Percentiles rank a stretch among this genome's conserved stretches.
These are phyloP conservation scores for Dynastes maya DNA, from an alignment of 2,888 invertebrate genomes.

Conservation along the genomic window DNA sequence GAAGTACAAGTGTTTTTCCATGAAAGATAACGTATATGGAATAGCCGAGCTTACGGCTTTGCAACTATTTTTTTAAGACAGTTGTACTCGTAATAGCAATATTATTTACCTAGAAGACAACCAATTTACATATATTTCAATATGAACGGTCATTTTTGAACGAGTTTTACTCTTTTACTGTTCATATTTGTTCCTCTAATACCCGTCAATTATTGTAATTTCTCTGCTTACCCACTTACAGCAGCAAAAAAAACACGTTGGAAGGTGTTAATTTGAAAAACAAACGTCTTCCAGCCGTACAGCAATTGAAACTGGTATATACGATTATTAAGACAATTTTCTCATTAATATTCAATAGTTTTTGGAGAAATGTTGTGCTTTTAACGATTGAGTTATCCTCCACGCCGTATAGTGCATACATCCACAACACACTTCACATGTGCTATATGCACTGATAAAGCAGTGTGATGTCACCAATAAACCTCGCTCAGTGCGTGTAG, in stretches of 20 bases:
- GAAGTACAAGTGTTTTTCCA: not conserved
- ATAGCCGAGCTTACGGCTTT: not conserved
- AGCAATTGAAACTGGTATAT: constrained; percentile 31
- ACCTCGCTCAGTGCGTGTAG: constrained; percentile 40
- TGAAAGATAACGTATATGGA: not conserved
- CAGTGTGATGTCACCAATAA: constrained; percentile 43
- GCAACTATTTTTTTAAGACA: constrained; percentile 1
- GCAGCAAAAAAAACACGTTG: constrained; percentile 36
- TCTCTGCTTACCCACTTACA: constrained; percentile 10
- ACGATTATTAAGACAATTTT: constrained; percentile 44
- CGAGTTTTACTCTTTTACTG: constrained; percentile 28
- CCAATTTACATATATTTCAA: constrained; percentile 44
- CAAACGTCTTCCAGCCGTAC: constrained; percentile 31
- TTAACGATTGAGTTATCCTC: constrained; percentile 37
- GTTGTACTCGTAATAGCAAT: not conserved
- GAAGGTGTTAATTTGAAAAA: constrained; percentile 46
- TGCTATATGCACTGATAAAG: constrained; percentile 44
- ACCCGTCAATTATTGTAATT: constrained; percentile 39
- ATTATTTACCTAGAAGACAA: constrained; percentile 19
- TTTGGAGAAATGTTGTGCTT: constrained; percentile 40
- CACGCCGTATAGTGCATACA: constrained; percentile 30
- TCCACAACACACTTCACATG: constrained; percentile 37
- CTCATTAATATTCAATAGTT: constrained; percentile 45
- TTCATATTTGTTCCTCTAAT: constrained; percentile 34
- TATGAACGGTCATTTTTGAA: constrained; percentile 43